A percentile compares a stretch with the other conserved stretches of the same genome.
Conservation (phyloP, 2,888 invertebrate species). For the Euzophera pinguis region DNA sequence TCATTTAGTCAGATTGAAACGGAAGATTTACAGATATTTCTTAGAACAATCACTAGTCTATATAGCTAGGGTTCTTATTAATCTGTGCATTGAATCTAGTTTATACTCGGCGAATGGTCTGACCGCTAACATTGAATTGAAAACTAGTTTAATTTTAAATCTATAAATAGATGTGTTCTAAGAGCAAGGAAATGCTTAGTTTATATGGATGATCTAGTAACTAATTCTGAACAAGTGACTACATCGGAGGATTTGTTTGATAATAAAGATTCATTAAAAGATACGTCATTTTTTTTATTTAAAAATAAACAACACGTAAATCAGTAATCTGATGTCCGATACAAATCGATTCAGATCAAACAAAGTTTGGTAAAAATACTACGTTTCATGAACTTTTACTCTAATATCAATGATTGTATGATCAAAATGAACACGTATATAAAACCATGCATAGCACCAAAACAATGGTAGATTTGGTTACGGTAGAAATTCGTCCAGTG, state of each 20-base stretch:
- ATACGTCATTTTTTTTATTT: too few species aligned
- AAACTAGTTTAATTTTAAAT: conserved; percentile 2
- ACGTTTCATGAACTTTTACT: too few species aligned
- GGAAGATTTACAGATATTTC: neutral
- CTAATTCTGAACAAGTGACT: neutral
- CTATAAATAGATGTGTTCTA: neutral
- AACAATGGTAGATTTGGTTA: conserved; percentile 7
- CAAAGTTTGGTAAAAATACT: too few species aligned
- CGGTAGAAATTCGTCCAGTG: conserved; percentile 10
- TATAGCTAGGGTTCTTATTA: neutral
- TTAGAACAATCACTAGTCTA: neutral
- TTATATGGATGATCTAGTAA: neutral
- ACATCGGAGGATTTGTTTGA: neutral
- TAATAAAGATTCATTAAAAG: neutral
- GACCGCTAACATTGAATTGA: conserved; percentile 3
- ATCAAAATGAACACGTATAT: too few species aligned
- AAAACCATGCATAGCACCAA: neutral
- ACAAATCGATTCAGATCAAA: too few species aligned
- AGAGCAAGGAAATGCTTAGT: neutral
- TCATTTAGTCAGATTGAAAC: neutral
- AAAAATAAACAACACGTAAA: too few species aligned
- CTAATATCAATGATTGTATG: too few species aligned
- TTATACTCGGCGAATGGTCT: neutral
- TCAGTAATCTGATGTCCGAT: too few species aligned
- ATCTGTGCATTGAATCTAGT: neutral